These are phyloP conservation scores for Noctua janthe DNA, from an alignment of 2,888 invertebrate species.

Conservation along the genomic window DNA sequence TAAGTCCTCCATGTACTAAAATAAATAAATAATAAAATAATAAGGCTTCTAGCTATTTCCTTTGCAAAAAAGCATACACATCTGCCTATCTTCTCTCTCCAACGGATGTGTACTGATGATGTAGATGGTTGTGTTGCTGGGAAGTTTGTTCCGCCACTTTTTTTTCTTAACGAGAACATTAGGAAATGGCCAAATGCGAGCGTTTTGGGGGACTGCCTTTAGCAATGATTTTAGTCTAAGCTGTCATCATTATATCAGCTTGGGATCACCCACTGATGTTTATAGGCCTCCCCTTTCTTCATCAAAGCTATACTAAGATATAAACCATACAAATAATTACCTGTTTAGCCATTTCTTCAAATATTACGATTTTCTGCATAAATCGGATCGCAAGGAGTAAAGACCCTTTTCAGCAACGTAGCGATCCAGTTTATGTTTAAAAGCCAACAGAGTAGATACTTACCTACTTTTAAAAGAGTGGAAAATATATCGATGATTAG, in stretches of 20 bases:
- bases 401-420: conserved; percentile 17
- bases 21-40: too few species aligned
- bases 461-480: conserved; percentile 1
- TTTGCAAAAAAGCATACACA: neutral
- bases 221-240: neutral
- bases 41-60: neutral
- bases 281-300: neutral
- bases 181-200: neutral
- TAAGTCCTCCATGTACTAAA: too few species aligned
- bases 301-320: neutral
- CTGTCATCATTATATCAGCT: neutral
- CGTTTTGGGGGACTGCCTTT: neutral
- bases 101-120: neutral
- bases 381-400: conserved; percentile 39
- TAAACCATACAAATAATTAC: neutral
- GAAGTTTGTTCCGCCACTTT: neutral
- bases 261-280: neutral
- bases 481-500: neutral
- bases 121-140: neutral
- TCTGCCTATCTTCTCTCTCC: neutral
- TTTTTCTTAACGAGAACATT: neutral
- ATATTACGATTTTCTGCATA: neutral
- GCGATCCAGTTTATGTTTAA: conserved; percentile 52
- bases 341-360: neutral
- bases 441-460: conserved; percentile 9